Conservation (phyloP, 2,888 invertebrate species). For the Ecdyonurus torrentis region DNA sequence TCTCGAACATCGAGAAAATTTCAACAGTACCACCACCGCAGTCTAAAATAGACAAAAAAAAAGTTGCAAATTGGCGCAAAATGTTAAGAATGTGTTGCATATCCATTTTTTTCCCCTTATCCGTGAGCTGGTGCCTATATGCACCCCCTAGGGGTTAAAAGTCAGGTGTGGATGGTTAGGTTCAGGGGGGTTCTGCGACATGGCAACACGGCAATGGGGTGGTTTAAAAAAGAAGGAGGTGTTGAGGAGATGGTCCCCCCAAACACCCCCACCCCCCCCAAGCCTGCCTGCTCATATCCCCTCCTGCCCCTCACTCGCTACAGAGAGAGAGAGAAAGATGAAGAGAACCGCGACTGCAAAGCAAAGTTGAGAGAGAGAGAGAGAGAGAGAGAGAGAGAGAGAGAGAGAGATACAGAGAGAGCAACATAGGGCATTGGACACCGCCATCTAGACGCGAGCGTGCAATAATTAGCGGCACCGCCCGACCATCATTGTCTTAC, state of each 20-base stretch:
- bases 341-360: background rate
- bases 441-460: no score
- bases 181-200: background rate
- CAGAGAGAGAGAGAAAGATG: background rate
- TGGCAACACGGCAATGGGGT: background rate
- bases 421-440: no score
- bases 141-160: no score
- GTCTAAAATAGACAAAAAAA: no score
- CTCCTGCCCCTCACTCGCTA: background rate
- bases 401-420: no score
- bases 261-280: background rate
- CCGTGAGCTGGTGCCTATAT: no score
- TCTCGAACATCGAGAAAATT: no score
- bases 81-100: no score
- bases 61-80: no score
- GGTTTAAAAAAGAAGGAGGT: background rate
- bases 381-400: background rate
- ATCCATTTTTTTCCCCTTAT: no score
- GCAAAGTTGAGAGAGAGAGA: background rate
- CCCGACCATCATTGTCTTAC: background rate
- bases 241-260: background rate
- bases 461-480: background rate
- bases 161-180: background rate
- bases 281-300: background rate
- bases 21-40: no score